Evolutionary conservation across 2,888 invertebrate species (phyloP).

Genomic region (Lasioglossum pauxillum): DNA sequence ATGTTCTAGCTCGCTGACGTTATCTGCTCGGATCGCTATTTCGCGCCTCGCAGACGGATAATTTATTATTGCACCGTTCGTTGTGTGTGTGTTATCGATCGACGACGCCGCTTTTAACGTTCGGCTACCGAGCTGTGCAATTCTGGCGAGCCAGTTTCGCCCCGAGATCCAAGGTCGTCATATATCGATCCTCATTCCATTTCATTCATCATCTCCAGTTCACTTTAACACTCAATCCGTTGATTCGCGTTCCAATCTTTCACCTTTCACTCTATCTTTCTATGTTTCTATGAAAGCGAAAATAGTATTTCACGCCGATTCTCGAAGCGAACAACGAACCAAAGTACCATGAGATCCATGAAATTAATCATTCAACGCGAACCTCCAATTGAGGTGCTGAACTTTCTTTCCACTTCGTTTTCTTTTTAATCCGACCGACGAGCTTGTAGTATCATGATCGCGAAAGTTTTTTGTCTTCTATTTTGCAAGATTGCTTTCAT

Average conservation of each 20-base stretch:
- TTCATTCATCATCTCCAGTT: constrained; percentile 10
- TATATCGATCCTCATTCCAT: constrained; percentile 19
- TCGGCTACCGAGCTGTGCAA: constrained; percentile 21
- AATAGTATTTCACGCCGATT: neutral
- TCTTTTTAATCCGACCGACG: too few species aligned
- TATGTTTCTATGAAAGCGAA: neutral
- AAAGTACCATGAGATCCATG: neutral
- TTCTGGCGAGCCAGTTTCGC: constrained; percentile 49
- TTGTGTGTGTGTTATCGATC: constrained; percentile 66
- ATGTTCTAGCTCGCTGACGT: constrained; percentile 58
- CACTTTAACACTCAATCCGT: constrained; percentile 25
- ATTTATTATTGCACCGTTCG: constrained; percentile 68
- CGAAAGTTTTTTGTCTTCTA: too few species aligned
- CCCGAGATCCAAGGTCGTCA: constrained; percentile 41
- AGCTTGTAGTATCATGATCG: too few species aligned
- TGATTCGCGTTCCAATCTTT: constrained; percentile 3
- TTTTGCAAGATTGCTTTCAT: too few species aligned
- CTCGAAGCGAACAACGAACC: neutral
- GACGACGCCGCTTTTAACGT: constrained; percentile 60
- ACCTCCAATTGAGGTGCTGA: neutral
- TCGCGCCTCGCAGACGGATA: constrained; percentile 65
- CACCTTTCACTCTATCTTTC: neutral
- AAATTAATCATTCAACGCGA: neutral
- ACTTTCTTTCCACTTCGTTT: neutral
- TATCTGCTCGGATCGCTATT: constrained; percentile 66